These are phyloP conservation scores for Tetranychus truncatus DNA, from an alignment of 2,888 invertebrate species.

Conservation along the genomic window DNA sequence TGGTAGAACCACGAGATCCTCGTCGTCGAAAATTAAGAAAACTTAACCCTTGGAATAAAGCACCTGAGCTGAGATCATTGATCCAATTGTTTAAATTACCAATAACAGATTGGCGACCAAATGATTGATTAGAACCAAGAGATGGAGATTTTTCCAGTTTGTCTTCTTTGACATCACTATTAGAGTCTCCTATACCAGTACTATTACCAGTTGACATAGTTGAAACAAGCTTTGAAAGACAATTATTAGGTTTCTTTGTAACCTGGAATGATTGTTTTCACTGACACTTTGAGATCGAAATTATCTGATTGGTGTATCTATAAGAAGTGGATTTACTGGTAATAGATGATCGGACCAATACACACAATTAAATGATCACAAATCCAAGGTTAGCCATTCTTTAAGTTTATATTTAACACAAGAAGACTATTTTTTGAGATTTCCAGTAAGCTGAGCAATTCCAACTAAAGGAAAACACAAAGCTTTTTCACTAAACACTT, in stretches of 20 bases:
- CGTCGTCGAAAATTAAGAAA: constrained; percentile 24
- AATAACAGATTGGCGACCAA: constrained; percentile 8
- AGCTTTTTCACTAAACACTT: too few relatives aligned
- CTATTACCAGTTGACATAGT: not conserved
- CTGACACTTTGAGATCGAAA: not conserved
- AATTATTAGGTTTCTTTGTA: not conserved
- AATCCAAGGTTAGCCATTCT: not conserved
- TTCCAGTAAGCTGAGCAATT: not conserved
- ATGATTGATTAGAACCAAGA: not conserved
- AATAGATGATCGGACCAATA: not conserved
- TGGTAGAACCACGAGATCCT: constrained; percentile 12
- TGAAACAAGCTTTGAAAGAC: not conserved
- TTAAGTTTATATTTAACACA: not conserved
- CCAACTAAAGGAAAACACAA: not conserved
- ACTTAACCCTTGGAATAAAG: constrained; percentile 23
- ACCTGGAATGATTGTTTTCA: not conserved
- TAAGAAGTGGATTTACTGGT: not conserved
- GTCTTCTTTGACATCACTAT: not conserved
- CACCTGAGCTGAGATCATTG: constrained; percentile 22
- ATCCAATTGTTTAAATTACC: constrained; percentile 14
- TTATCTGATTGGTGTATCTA: not conserved
- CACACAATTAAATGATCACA: not conserved
- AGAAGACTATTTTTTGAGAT: not conserved
- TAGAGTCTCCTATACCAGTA: not conserved
- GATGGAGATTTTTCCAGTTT: not conserved